A percentile compares a stretch with the other conserved stretches of the same genome.
Evolutionary conservation across 2,113 vertebrate species (phyloP).

Genomic region (Toxotes jaculatrix): DNA sequence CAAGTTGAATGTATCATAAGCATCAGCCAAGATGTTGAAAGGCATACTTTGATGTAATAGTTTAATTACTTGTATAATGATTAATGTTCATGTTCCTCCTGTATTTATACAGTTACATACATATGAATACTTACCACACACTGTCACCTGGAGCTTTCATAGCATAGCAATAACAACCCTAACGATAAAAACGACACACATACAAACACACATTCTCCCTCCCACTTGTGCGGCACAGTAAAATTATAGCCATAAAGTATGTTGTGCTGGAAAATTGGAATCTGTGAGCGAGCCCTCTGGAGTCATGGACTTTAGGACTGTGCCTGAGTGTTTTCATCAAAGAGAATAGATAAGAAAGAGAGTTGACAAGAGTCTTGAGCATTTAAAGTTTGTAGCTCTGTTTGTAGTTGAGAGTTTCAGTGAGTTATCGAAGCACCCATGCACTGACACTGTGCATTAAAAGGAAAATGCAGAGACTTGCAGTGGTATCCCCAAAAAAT

Average conservation of each 20-base stretch:
- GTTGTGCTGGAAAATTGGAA: conserved; percentile 45
- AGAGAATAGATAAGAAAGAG: conserved; percentile 42
- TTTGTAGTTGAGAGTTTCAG: conserved; percentile 20
- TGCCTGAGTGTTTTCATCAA: conserved; percentile 43
- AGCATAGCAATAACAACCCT: neutral
- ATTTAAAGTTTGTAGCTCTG: conserved; percentile 46
- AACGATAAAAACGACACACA: conserved; percentile 1
- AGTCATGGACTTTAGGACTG: conserved; percentile 30
- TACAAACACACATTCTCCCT: neutral
- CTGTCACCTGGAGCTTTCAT: neutral
- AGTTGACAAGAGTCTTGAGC: conserved; percentile 21
- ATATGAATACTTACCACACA: neutral
- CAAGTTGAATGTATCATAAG: conserved; percentile 13
- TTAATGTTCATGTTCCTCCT: neutral
- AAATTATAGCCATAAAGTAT: conserved; percentile 5
- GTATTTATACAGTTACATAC: neutral
- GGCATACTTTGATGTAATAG: neutral
- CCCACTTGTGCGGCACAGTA: conserved; percentile 11
- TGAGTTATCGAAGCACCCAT: conserved; percentile 43
- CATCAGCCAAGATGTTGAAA: neutral
- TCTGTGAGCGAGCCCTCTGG: conserved; percentile 35
- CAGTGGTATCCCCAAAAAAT: conserved; percentile 23
- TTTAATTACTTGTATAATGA: neutral
- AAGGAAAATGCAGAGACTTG: conserved; percentile 10
- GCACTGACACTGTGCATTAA: conserved; percentile 44